phyloP scores from a whole-genome alignment of 2,113 vertebrate genomes.

The Bos taurus region DNA sequence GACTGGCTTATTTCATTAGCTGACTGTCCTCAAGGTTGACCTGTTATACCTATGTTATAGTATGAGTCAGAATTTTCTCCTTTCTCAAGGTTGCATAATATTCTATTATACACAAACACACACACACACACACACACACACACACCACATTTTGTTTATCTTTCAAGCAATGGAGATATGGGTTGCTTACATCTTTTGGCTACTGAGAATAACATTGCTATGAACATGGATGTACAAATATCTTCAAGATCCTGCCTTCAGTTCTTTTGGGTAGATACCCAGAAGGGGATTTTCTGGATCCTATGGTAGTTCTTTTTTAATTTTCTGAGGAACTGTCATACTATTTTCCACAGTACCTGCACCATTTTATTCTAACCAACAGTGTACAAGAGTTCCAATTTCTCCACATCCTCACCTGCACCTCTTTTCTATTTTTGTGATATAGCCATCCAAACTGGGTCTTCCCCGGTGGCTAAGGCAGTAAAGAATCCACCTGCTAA shows the following conservation, averaged over 20 bases:
- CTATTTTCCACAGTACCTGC: background rate
- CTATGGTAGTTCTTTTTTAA: background rate
- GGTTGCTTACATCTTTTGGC: background rate
- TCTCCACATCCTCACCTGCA: background rate
- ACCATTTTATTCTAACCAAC: background rate
- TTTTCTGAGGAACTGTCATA: background rate
- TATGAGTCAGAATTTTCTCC: background rate
- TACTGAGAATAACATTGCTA: background rate
- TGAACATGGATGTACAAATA: background rate
- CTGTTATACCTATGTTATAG: background rate
- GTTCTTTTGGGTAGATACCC: background rate
- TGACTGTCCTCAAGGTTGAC: background rate
- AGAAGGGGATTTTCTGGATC: background rate
- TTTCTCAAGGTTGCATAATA: background rate
- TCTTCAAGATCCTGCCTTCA: background rate
- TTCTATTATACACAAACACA: background rate
- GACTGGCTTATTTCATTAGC: background rate
- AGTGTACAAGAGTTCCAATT: background rate
- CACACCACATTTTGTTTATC: background rate
- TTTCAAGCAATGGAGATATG: background rate
- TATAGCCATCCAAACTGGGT: background rate
- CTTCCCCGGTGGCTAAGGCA: background rate
- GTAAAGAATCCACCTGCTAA: background rate
- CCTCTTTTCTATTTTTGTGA: background rate
- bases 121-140: background rate